Evolutionary conservation across 2,797 vertebrate genomes (phyloP).

Genomic region (Spinus pinus): DNA sequence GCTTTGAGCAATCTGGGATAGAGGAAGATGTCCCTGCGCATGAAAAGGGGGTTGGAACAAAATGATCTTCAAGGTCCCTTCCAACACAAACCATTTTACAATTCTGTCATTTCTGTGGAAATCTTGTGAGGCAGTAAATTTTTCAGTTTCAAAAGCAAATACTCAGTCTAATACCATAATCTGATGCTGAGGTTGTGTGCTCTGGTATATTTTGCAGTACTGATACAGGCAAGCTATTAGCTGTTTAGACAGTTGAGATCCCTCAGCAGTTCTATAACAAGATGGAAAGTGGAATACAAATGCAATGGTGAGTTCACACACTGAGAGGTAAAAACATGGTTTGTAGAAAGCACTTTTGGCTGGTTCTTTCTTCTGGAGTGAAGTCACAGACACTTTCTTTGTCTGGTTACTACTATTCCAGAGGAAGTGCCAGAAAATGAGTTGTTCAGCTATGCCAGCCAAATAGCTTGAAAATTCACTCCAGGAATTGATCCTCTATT

Average conservation of each 20-base stretch:
- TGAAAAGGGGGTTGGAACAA: not conserved
- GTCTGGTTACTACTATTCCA: not conserved
- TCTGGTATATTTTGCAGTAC: not conserved
- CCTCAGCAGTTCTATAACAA: not conserved
- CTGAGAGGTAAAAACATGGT: accelerated
- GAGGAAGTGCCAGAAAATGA: not conserved
- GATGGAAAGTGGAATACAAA: not conserved
- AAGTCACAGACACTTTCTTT: not conserved
- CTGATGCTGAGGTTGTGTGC: not conserved
- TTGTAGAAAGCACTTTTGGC: not conserved
- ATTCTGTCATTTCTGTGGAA: not conserved
- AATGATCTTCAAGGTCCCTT: not conserved
- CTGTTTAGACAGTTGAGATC: not conserved
- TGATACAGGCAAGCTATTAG: not conserved
- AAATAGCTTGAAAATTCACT: not conserved
- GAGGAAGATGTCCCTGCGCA: accelerated
- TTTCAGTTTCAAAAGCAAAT: not conserved
- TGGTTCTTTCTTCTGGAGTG: not conserved
- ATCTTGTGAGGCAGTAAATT: not conserved
- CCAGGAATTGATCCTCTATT: not conserved
- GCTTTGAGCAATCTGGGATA: accelerated
- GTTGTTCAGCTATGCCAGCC: not conserved
- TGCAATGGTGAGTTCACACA: not conserved
- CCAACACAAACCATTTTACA: not conserved
- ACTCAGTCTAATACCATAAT: not conserved